Percentiles rank a stretch among this genome's conserved stretches.
These are phyloP conservation scores for Labeo calbasu DNA, from an alignment of 2,797 vertebrate species.

Conservation along the genomic window DNA sequence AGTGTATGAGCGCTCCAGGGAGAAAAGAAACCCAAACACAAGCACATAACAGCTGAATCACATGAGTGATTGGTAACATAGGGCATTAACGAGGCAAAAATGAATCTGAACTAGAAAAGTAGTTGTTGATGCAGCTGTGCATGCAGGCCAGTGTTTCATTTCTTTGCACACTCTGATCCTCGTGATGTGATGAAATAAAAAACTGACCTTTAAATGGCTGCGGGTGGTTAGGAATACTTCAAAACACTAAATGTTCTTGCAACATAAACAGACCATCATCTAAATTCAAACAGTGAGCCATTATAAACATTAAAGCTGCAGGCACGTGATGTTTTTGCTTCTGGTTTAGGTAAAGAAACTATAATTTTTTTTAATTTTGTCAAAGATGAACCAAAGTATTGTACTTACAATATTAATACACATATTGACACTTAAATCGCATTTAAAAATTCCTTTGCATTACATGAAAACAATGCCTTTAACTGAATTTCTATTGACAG, in stretches of 20 bases:
- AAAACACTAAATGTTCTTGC: neutral
- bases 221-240: neutral
- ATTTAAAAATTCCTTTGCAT: neutral
- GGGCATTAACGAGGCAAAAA: constrained; percentile 7
- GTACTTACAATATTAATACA: neutral
- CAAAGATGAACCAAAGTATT: neutral
- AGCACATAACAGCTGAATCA: constrained; percentile 31
- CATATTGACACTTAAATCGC: neutral
- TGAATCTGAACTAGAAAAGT: neutral
- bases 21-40: constrained; percentile 6
- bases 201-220: neutral
- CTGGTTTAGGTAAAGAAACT: neutral
- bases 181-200: neutral
- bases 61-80: neutral
- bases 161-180: neutral
- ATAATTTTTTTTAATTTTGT: neutral
- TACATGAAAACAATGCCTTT: neutral
- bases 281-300: neutral
- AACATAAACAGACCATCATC: neutral
- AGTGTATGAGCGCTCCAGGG: neutral
- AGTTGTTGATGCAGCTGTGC: constrained; percentile 11
- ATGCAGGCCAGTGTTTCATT: neutral
- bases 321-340: neutral
- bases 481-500: neutral
- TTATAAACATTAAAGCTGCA: neutral